These are phyloP conservation scores for Corvus moneduloides DNA, from an alignment of 2,113 vertebrate genomes.

Conservation along the genomic window DNA sequence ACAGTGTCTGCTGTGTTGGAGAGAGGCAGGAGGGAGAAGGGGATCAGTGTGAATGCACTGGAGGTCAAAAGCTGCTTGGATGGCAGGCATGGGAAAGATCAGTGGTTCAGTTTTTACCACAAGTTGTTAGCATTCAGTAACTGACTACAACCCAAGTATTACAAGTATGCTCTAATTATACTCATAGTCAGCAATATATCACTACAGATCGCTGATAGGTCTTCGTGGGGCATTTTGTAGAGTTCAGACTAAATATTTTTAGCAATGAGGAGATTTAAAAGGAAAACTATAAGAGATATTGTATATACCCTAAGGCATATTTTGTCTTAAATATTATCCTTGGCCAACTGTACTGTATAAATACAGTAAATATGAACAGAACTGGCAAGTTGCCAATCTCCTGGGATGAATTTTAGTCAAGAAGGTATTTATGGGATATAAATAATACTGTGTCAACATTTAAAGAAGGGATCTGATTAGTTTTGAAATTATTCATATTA, in stretches of 20 bases:
- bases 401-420: conserved; percentile 81
- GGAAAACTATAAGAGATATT: conserved; percentile 81
- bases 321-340: conserved; percentile 91
- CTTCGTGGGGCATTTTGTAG: conserved; percentile 74
- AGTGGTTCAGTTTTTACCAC: conserved; percentile 64
- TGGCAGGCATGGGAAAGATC: conserved; percentile 78
- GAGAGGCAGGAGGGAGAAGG: neutral
- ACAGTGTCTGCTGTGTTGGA: neutral
- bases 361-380: conserved; percentile 90
- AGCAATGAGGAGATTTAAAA: conserved; percentile 76
- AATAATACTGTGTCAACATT: conserved; percentile 89
- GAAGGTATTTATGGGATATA: conserved; percentile 89
- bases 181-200: conserved; percentile 73
- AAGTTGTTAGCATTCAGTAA: conserved; percentile 70
- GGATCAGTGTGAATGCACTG: neutral
- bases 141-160: conserved; percentile 76
- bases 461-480: conserved; percentile 78
- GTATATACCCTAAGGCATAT: conserved; percentile 82
- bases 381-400: conserved; percentile 80
- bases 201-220: conserved; percentile 72
- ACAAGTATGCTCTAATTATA: conserved; percentile 83
- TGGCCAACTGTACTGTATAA: conserved; percentile 84
- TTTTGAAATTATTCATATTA: conserved; percentile 82
- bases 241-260: conserved; percentile 83
- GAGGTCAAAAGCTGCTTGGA: conserved; percentile 65